Base-by-base conservation (phyloP, 2,888 invertebrate species). In the Schizotus pectinicornis region DNA sequence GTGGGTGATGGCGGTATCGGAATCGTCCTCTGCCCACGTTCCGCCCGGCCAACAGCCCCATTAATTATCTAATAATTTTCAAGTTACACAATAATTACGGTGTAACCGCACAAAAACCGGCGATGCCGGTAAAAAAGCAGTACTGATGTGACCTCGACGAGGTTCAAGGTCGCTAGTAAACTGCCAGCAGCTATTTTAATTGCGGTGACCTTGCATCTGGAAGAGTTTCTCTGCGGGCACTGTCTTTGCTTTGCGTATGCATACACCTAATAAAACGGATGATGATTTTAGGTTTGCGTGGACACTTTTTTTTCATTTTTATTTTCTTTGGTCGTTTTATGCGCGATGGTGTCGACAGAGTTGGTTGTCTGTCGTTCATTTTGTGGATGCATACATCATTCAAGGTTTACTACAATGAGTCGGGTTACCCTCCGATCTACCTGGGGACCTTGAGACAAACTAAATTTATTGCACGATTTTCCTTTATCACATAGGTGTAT, bases 401-500 rank as follows among this genome's bases (percentile, higher is more conserved):
- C 71, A 71, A 71, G 71, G 70, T 68, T 69, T 67, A 70, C 70
- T 65, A 67, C 65, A 67, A 65, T 61, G 61, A 65, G 62, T 63
- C 67, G 62, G 63, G 65, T 67, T 66, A 59, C 47, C 54, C 61
- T 52, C 60, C 63, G 59, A 64, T 65, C 63, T 65, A 64, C 69
- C 61, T 59, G 47, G 57, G 65, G 72, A 69, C 72, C 72, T 72
- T 72, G 71, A 71, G 71, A 70, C 71, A 61, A 66, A 67, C 64
- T 65, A 64, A 68, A 67, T 68, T 69, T 53, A 53, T 53, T 53
- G 45, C 46, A 45, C 53, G 46, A 46, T 53, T 53, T 45, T 46
- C 32, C 38, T 53, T 53, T 53, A 53, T 53, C 53, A 46, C 53
- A 53, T 53, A 38, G 39, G 37, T 45, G 53, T 53, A 53, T 46